Base-by-base conservation (phyloP, 1,140 invertebrate species). In the Pollicipes pollicipes region DNA sequence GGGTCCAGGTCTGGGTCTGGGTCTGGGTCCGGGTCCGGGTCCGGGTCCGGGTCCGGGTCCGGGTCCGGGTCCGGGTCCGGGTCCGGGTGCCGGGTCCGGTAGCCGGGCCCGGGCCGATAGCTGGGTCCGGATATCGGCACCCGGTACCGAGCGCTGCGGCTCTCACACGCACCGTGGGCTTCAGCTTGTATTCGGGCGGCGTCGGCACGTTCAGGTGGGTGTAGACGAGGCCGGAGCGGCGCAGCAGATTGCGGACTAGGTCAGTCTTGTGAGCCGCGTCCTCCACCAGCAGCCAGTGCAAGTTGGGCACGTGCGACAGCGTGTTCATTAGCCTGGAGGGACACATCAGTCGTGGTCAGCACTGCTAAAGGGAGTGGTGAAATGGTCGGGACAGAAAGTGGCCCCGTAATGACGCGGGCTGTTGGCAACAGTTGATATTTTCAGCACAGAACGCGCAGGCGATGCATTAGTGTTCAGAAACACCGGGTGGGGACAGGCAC, bases 221-320 rank as follows among this genome's bases (percentile, higher is more conserved):
- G 76, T 88, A 89, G 68, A 83, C 79, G 0, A 95, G 77, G 26
- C 83, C 83, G 26, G 88, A 87, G 32, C 88, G 84, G 66, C 83
- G 80, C 21, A 99, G 78, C n/a, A 99, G 83, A 72, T 89, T 88
- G 1, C 81, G 83, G 0, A 99, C 93, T 68, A 96, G 81, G 35
- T 83, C 76, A 0, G 88, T 91, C 77, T 89, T 93, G 24, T 78
- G 80, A 3, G 83, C 80, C 0, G 90, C 82, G 81, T 98, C 96
- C 82, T 98, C 96, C 17, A 98, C 84, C 58, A 98, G 79, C 74
- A 98, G 91, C 96, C 96, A 98, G 79, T 98, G 94, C 70, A 98
- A 83, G 77, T 93, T 91, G 70, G 89, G 88, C 32, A 97, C 85
- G 72, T 92, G 84, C 75, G 89, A 84, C 71, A 99, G 86, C 0